Conservation (phyloP, 2,797 vertebrate species). For the Syncerus caffer region DNA sequence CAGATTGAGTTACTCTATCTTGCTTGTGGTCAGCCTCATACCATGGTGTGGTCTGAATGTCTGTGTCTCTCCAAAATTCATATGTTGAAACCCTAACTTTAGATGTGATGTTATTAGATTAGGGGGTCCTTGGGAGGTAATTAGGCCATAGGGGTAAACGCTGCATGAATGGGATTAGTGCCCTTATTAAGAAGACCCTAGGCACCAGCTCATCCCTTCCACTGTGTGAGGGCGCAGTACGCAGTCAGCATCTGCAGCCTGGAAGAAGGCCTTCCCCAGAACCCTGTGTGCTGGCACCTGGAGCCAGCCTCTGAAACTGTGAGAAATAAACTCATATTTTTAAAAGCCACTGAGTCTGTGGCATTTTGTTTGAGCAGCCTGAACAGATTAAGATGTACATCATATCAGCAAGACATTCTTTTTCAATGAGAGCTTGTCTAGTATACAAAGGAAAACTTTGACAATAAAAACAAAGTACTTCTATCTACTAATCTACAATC, state of each 20-base stretch:
- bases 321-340: background rate
- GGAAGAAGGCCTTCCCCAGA: background rate
- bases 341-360: background rate
- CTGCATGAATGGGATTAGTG: background rate
- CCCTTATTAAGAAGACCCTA: background rate
- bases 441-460: background rate
- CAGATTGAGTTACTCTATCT: background rate
- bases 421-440: background rate
- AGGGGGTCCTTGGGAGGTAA: background rate
- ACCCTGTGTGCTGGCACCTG: background rate
- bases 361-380: background rate
- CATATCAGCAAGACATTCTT: background rate
- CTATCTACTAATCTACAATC: background rate
- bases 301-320: background rate
- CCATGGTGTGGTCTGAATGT: background rate
- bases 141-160: background rate
- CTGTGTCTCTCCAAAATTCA: background rate
- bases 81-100: background rate
- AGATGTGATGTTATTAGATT: background rate
- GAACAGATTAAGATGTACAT: background rate
- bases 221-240: background rate
- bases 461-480: background rate
- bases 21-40: background rate
- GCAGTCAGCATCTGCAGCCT: background rate
- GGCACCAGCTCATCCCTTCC: background rate